Conservation (phyloP, 2,888 invertebrate species). For the Metacarcinus magister region DNA sequence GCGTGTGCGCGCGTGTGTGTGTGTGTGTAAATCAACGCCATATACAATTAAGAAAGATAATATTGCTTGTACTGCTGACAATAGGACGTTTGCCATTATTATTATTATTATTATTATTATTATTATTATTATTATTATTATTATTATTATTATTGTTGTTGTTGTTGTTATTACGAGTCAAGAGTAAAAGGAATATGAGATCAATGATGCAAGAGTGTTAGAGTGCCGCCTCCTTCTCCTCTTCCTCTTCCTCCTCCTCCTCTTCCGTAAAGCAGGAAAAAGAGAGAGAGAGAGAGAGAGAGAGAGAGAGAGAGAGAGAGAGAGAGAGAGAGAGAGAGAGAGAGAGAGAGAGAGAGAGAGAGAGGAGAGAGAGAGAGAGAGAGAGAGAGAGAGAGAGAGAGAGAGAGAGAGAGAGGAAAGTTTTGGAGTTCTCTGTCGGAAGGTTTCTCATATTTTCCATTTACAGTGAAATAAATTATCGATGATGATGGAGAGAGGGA, state of each 20-base stretch:
- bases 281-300: too few relatives aligned
- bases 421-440: neutral
- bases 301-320: too few relatives aligned
- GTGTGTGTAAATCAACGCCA: too few relatives aligned
- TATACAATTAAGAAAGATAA: too few relatives aligned
- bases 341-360: too few relatives aligned
- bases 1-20: too few relatives aligned
- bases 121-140: neutral
- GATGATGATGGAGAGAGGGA: neutral
- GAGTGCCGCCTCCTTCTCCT: neutral
- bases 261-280: neutral
- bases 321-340: too few relatives aligned
- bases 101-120: neutral
- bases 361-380: too few relatives aligned
- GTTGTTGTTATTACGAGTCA: too few relatives aligned
- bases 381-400: too few relatives aligned
- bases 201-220: neutral
- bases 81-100: neutral
- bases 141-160: neutral
- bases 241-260: neutral
- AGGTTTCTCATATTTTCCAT: constrained; percentile 33
- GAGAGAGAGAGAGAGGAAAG: constrained; percentile 33
- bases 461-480: neutral
- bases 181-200: neutral
- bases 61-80: too few relatives aligned